Conservation (phyloP, 1,140 invertebrate species). For the Holcopasites calliopsidis region DNA sequence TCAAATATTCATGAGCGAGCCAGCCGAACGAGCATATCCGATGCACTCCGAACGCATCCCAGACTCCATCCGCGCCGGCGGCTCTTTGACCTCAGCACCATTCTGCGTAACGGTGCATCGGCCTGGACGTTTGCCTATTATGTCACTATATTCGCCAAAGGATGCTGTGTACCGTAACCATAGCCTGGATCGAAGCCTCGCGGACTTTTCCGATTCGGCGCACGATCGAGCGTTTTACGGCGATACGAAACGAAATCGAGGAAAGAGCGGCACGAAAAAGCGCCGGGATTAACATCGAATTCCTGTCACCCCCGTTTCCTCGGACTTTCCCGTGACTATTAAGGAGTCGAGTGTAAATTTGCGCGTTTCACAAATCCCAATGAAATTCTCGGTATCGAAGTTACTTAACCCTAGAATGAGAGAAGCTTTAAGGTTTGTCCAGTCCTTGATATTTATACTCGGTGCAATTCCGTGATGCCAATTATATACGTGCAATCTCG, state of each 20-base stretch:
- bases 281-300: no score
- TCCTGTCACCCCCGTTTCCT: neutral
- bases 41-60: conserved; percentile 46
- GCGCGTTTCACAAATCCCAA: no score
- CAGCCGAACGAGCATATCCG: conserved; percentile 48
- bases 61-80: conserved; percentile 44
- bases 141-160: conserved; percentile 65
- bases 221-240: neutral
- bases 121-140: conserved; percentile 70
- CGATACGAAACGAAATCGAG: neutral
- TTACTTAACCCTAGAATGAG: no score
- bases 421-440: no score
- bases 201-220: conserved; percentile 22
- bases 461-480: neutral
- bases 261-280: no score
- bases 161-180: conserved; percentile 54
- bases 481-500: neutral
- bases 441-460: no score
- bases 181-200: conserved; percentile 8
- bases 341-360: no score
- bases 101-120: conserved; percentile 70
- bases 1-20: conserved; percentile 59
- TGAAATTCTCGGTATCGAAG: no score
- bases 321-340: neutral
- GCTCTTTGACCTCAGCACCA: conserved; percentile 68